Evolutionary conservation across 1,140 invertebrate genomes (phyloP), one percentile per base, ranked within the genome.

Genomic region (Fragariocoptes setiger): DNA sequence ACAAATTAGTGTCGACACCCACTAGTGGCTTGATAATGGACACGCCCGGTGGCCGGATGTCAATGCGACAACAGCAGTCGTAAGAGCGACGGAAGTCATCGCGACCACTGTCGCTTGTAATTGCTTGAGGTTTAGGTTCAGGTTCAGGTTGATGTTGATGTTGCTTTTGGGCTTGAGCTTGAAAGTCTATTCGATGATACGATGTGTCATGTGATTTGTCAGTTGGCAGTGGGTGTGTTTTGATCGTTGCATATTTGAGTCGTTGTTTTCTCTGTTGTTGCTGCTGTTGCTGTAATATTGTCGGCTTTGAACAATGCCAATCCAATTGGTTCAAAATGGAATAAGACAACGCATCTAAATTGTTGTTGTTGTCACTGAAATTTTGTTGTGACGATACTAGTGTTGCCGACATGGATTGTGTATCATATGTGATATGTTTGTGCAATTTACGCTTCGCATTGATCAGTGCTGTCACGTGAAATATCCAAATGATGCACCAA

Each of bases 11-110:
- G 62, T 97, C 90, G 12, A 80, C 72, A 38, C 86, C 86, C 58
- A 85, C 78, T 5, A 99, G 59, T 2, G 90, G 90, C 57, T 97
- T 97, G 37, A 97, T 62, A 42, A 99, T 76, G 21, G 85, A 86
- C 14, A 97, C 78, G 17, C 79, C 83, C 35, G 76, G 77, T 47
- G 77, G 65, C 14, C 75, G 73, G 8, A 31, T 8, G 25, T n/a
- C n/a, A n/a, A 31, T n/a, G 25, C 25, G 25, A 31, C 25, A n/a
- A n/a, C 25, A 8, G 8, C 25, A 31, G n/a, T 31, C n/a, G 25
- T 8, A n/a, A n/a, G 25, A n/a, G n/a, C n/a, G 25, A n/a, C n/a
- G 25, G n/a, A n/a, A 31, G 25, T 8, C n/a, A 31, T n/a, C n/a
- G 25, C 25, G 8, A n/a, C n/a, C 25, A 31, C n/a, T 31, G 25